Evolutionary conservation across 1,140 invertebrate species (phyloP), one percentile per base, ranked within the genome.

Genomic region (Hesperophylax magnus): DNA sequence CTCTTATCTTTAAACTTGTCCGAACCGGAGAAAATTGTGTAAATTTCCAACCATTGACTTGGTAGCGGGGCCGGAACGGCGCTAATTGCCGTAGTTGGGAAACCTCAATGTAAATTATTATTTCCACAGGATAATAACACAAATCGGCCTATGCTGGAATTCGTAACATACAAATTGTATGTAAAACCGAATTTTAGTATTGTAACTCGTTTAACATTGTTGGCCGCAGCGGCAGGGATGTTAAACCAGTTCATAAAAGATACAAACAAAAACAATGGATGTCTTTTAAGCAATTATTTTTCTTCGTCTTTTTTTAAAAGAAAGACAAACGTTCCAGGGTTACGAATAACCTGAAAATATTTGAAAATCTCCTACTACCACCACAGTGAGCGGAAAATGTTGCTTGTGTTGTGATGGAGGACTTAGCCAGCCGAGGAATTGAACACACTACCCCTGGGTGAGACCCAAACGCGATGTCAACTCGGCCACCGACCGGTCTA

Each of bases 1-100:
- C 67, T 75, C 80, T 82, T 82, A 82, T 82, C 80, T 78, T 72
- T 24, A 78, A 74, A 81, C 27, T 81, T 81, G 63, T 31, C 76
- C 75, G 65, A 77, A 47, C 74, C 60, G 18, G 31, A 27, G 74
- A 81, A 77, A 81, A 81, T 81, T 81, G 80, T 71, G 74, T 77
- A 77, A 77, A 81, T 81, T 81, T 81, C 52, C 47, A 56, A 69
- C 74, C 75, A 71, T 65, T 65, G 79, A 76, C 74, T 76, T 67
- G 52, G 54, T 63, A 47, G 71, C 53, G 20, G 27, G 18, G 76
- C 39, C 63, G 47, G 31, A 77, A 77, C 53, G 27, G 34, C 61
- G 56, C 74, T 77, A 81, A 77, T 81, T 81, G 74, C 54, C 61
- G 22, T 56, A 71, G 74, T 81, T 81, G 53, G 72, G 22, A 80